phyloP scores from a whole-genome alignment of 2,113 vertebrate genomes.

The Oreochromis tanganicae region DNA sequence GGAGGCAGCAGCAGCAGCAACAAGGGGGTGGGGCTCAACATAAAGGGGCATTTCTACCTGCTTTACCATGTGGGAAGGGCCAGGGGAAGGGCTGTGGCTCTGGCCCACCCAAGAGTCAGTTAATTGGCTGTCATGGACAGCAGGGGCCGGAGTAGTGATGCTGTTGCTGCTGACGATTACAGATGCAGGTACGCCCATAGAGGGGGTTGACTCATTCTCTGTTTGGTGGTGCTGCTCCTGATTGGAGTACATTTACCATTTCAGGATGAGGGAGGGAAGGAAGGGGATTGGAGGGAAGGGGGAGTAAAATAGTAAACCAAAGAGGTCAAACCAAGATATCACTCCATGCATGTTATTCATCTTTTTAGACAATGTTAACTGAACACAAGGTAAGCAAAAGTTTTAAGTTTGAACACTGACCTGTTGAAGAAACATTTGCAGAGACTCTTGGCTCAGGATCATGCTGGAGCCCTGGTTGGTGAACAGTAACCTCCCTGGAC shows the following conservation, averaged over 20 bases:
- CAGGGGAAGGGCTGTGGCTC: constrained; percentile 70
- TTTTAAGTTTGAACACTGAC: constrained; percentile 57
- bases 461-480: constrained; percentile 78
- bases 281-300: constrained; percentile 38
- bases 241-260: constrained; percentile 72
- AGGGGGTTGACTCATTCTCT: constrained; percentile 74
- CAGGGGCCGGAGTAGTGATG: constrained; percentile 67
- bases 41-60: constrained; percentile 78
- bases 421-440: constrained; percentile 96
- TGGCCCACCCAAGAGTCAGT: constrained; percentile 66
- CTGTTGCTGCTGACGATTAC: constrained; percentile 88
- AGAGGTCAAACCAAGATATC: constrained; percentile 59
- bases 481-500: constrained; percentile 86
- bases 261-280: constrained; percentile 44
- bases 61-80: constrained; percentile 77
- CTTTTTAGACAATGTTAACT: constrained; percentile 41
- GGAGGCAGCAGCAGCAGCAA: constrained; percentile 69
- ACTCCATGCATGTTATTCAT: constrained; percentile 57
- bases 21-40: constrained; percentile 69
- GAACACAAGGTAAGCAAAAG: constrained; percentile 9
- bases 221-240: constrained; percentile 78
- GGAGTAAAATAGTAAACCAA: constrained; percentile 68
- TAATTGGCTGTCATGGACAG: constrained; percentile 72
- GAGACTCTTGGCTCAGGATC: constrained; percentile 85
- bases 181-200: constrained; percentile 82